These are phyloP conservation scores for Pao palembangensis DNA, from an alignment of 2,113 vertebrate species.

Conservation along the genomic window DNA sequence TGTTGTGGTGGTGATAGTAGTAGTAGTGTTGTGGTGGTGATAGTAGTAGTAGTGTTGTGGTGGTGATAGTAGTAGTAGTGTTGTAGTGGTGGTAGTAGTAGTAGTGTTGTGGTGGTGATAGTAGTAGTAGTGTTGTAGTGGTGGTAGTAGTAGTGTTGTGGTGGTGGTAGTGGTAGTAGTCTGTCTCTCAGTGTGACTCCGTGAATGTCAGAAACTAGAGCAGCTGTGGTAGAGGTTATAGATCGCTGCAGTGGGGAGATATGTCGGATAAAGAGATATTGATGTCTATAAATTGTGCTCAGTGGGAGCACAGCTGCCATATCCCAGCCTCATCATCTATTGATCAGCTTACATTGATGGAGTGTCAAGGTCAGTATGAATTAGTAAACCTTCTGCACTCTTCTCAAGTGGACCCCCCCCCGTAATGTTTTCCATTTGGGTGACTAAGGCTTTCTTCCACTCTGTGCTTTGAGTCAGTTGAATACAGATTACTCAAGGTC, in stretches of 20 bases:
- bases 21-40: too few species aligned
- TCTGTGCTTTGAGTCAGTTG: too few species aligned
- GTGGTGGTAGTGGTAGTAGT: too few species aligned
- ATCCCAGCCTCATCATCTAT: constrained; percentile 50
- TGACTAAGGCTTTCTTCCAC: not conserved
- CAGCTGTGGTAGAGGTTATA: constrained; percentile 56
- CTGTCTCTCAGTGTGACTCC: constrained; percentile 5
- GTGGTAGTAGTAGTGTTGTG: too few species aligned
- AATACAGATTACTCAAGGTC: constrained; percentile 16
- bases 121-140: too few species aligned
- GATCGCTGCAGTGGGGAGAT: constrained; percentile 41
- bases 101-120: too few species aligned
- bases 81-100: too few species aligned
- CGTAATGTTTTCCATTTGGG: not conserved
- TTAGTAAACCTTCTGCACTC: constrained; percentile 40
- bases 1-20: too few species aligned
- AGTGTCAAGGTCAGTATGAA: constrained; percentile 63
- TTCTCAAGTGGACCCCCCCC: constrained; percentile 17
- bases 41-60: too few species aligned
- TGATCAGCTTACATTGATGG: constrained; percentile 59
- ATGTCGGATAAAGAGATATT: constrained; percentile 58
- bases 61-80: too few species aligned
- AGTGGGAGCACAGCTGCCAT: constrained; percentile 53
- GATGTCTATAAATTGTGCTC: constrained; percentile 67
- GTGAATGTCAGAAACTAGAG: constrained; percentile 51